Evolutionary conservation across 2,888 invertebrate species (phyloP).

Genomic region (Alcis repandata): DNA sequence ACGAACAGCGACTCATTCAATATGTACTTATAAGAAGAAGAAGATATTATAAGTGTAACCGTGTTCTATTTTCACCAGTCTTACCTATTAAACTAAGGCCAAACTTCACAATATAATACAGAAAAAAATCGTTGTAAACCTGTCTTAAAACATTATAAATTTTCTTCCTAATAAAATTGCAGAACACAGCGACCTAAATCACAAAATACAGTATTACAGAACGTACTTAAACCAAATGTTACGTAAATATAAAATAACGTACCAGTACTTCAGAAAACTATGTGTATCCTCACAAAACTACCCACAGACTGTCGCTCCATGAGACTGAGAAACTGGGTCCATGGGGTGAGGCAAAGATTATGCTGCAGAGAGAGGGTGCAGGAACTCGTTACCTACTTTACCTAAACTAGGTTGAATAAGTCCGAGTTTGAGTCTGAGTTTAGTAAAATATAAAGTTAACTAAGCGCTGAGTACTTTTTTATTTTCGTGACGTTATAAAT

Average conservation of each 20-base stretch:
- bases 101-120: too few relatives aligned
- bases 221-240: background rate
- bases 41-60: too few relatives aligned
- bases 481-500: too few relatives aligned
- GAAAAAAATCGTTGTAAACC: too few relatives aligned
- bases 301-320: slow-evolving; percentile 26
- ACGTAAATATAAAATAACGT: background rate
- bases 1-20: too few relatives aligned
- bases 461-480: too few relatives aligned
- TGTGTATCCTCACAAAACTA: slow-evolving; percentile 20
- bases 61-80: too few relatives aligned
- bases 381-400: background rate
- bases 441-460: too few relatives aligned
- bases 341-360: slow-evolving; percentile 37
- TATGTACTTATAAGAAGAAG: too few relatives aligned
- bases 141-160: too few relatives aligned
- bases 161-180: background rate
- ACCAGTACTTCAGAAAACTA: slow-evolving; percentile 20
- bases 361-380: background rate
- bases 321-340: slow-evolving; percentile 31
- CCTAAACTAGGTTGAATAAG: background rate
- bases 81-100: too few relatives aligned
- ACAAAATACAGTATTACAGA: background rate
- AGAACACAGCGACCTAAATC: background rate
- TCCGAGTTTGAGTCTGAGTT: too few relatives aligned